phyloP scores from a whole-genome alignment of 2,888 invertebrate genomes.

The Coremacera marginata region DNA sequence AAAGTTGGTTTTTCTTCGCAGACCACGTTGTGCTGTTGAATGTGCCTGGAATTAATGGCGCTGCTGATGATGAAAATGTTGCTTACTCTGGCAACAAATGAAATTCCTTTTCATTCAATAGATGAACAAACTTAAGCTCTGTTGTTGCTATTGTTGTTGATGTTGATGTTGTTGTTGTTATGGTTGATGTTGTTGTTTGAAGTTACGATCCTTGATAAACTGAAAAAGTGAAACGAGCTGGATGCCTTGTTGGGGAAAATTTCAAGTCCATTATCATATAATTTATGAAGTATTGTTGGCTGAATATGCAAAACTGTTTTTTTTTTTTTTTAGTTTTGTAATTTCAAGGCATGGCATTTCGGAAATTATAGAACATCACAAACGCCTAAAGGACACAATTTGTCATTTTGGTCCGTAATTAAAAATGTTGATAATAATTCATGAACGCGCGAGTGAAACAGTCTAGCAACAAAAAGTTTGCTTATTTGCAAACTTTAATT shows the following conservation, averaged over 20 bases:
- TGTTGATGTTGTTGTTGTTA: background rate
- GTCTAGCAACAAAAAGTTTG: too few relatives aligned
- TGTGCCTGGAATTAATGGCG: constrained; percentile 32
- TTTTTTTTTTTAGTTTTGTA: background rate
- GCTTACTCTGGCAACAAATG: constrained; percentile 30
- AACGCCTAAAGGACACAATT: background rate
- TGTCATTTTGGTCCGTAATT: constrained; percentile 18
- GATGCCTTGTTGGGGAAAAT: background rate
- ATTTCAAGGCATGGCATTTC: background rate
- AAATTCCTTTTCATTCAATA: constrained; percentile 26
- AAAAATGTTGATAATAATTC: constrained; percentile 11
- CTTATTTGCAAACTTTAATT: too few relatives aligned
- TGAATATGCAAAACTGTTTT: constrained; percentile 5
- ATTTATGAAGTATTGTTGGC: constrained; percentile 14
- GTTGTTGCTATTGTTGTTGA: background rate
- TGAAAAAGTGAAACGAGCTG: background rate
- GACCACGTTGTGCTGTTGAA: constrained; percentile 13
- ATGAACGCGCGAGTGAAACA: too few relatives aligned
- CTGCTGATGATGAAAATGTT: constrained; percentile 31
- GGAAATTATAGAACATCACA: background rate
- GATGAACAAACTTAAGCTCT: constrained; percentile 14
- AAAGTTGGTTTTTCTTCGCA: constrained; percentile 7
- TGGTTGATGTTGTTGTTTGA: background rate
- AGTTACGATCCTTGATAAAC: constrained; percentile 5
- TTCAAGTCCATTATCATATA: constrained; percentile 10